Evolutionary conservation across 2,888 invertebrate genomes (phyloP).

Genomic region (Asteroscopus sphinx): DNA sequence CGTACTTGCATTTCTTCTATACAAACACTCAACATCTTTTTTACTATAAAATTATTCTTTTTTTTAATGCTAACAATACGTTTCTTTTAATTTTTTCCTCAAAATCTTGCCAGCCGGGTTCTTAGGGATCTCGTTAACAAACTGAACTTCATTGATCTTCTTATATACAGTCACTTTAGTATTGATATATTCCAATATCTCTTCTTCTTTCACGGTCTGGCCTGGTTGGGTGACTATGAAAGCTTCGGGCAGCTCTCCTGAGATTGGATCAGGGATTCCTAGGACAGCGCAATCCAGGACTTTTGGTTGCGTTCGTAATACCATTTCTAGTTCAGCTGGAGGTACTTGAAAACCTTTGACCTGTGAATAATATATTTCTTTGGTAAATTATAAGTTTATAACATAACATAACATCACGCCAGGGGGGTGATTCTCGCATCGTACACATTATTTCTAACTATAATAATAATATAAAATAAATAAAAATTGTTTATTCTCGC

Average conservation of each 20-base stretch:
- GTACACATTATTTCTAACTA: too few species aligned
- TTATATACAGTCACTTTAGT: slow-evolving; percentile 93
- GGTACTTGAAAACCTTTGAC: slow-evolving; percentile 95
- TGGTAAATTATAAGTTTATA: neutral
- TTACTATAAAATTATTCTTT: neutral
- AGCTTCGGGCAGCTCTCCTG: slow-evolving; percentile 95
- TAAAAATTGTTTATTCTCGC: too few species aligned
- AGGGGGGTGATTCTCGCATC: too few species aligned
- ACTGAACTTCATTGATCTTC: slow-evolving; percentile 91
- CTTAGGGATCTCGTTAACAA: slow-evolving; percentile 93
- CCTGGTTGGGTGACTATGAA: slow-evolving; percentile 90
- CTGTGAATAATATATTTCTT: slow-evolving; percentile 60
- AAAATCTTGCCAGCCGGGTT: slow-evolving; percentile 94
- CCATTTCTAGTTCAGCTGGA: slow-evolving; percentile 96
- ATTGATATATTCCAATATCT: slow-evolving; percentile 91
- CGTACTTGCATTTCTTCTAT: slow-evolving; percentile 9
- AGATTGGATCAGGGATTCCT: slow-evolving; percentile 92
- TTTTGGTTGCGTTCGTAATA: slow-evolving; percentile 93
- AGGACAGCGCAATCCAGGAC: slow-evolving; percentile 95
- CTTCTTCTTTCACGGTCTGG: slow-evolving; percentile 83
- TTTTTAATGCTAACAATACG: slow-evolving; percentile 69
- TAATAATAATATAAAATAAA: too few species aligned
- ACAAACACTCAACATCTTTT: neutral
- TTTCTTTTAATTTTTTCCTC: slow-evolving; percentile 89
- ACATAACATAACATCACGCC: too few species aligned